phyloP scores from a whole-genome alignment of 2,113 vertebrate species.

The Chrysochloris asiatica region DNA sequence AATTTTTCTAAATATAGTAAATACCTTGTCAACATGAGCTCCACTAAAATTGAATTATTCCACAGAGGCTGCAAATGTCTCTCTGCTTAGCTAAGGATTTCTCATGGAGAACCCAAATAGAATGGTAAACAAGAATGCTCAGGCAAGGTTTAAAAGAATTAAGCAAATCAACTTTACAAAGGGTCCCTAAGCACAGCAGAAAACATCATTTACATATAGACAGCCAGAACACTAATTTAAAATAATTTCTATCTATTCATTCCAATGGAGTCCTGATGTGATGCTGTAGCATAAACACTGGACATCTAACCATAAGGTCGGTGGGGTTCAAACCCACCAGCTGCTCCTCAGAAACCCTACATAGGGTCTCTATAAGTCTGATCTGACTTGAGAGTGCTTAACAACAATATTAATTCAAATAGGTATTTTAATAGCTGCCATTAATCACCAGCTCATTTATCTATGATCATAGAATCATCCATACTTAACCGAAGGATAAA shows the following conservation, averaged over 20 bases:
- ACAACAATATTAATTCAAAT: no score
- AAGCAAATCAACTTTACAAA: constrained; percentile 27
- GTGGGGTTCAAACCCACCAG: no score
- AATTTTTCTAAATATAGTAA: background rate
- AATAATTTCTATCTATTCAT: constrained; percentile 40
- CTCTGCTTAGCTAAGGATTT: background rate
- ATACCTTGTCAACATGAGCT: background rate
- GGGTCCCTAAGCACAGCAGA: background rate
- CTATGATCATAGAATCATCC: background rate
- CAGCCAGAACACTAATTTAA: constrained; percentile 6
- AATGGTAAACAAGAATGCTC: background rate
- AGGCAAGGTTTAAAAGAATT: constrained; percentile 22
- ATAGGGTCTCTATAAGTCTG: no score
- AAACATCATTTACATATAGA: constrained; percentile 1
- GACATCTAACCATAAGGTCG: no score
- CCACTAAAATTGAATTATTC: background rate
- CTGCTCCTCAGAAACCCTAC: no score
- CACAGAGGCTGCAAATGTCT: constrained; percentile 6
- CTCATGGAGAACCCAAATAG: background rate
- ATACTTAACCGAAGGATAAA: constrained; percentile 23
- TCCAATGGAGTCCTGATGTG: no score
- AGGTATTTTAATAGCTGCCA: background rate
- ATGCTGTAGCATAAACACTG: no score
- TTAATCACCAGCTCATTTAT: constrained; percentile 15
- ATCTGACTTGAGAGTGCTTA: no score